These are phyloP conservation scores for Monodelphis domestica DNA, from an alignment of 2,797 vertebrate genomes.

Conservation along the genomic window DNA sequence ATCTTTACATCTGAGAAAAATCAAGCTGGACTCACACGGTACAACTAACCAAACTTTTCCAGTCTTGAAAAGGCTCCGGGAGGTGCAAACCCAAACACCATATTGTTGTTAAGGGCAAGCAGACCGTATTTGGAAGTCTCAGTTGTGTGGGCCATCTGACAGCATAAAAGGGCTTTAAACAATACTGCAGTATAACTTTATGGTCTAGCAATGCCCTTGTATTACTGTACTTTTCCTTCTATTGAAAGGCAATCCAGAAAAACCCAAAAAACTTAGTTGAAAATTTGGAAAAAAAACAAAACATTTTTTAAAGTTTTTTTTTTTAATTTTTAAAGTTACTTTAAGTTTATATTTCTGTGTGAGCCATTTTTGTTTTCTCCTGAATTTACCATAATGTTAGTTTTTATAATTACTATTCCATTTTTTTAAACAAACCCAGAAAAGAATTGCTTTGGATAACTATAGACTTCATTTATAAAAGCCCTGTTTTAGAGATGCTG, in stretches of 20 bases:
- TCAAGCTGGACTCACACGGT: not conserved
- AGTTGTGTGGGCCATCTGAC: not conserved
- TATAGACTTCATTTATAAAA: slow-evolving; percentile 26
- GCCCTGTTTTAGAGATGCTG: not conserved
- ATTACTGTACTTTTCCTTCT: slow-evolving; percentile 3
- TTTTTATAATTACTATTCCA: not conserved
- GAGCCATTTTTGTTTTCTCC: not conserved
- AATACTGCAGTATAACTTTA: slow-evolving; percentile 3
- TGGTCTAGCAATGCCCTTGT: not conserved
- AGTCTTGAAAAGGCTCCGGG: slow-evolving; percentile 26
- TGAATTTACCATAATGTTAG: not conserved
- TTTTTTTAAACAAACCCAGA: slow-evolving; percentile 39
- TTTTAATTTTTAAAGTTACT: not conserved
- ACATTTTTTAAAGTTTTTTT: too few relatives aligned
- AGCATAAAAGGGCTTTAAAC: not conserved
- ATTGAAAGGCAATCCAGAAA: slow-evolving; percentile 27
- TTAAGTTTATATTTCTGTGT: not conserved
- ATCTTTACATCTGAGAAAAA: not conserved
- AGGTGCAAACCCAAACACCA: slow-evolving; percentile 3
- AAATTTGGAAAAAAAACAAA: not conserved
- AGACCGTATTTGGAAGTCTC: slow-evolving; percentile 18
- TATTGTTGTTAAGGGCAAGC: not conserved
- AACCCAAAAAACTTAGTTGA: not conserved
- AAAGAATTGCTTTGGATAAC: not conserved
- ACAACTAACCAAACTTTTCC: not conserved